Base-by-base conservation (phyloP, 2,113 vertebrate genomes). In the Herpetotheres cachinnans region DNA sequence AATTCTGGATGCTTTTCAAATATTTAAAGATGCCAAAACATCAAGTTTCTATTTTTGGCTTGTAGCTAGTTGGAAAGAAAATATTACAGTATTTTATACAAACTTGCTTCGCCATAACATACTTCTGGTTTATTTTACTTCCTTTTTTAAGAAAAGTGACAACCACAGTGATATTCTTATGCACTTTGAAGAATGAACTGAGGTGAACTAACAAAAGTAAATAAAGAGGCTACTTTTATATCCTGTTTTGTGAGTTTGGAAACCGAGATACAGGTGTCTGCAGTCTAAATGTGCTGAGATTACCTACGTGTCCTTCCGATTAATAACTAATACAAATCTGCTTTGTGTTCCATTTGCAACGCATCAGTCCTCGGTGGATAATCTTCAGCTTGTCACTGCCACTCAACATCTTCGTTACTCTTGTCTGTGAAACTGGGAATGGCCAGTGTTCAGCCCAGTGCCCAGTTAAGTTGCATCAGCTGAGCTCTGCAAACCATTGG, bases 391-490 rank as follows among this genome's bases (percentile, higher is more conserved):
- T 99, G 98, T 98, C 98, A 98, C 86, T 88, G 93, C 73, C 95
- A 97, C 97, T 99, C 98, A 98, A 94, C 94, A 96, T 98, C 98
- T 96, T 98, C 98, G 97, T 98, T 98, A 98, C 66, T 32, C 29
- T 49, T 93, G 58, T 96, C 96, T 91, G 87, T 86, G 89, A 97
- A 98, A 98, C 87, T 69, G 66, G 55, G 52, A 56, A 69, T 4
- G 40, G 38, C 9, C 40, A 26, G 46, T 2, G 22, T 85, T 97
- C 97, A 97, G 95, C 36, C 77, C 71, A 82, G 47, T 9, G 7
- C 44, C 44, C 59, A 76, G 26, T 16, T 38, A 54, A 76, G 27
- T 21, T 86, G 26, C 74, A 55, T 58, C 67, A 69, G 11, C 42
- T 24, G 30, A 91, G n/a, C 17, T 73, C n/a, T 49, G 25, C 11